Evolutionary conservation across 2,113 vertebrate species (phyloP).

Genomic region (Theristicus caerulescens): DNA sequence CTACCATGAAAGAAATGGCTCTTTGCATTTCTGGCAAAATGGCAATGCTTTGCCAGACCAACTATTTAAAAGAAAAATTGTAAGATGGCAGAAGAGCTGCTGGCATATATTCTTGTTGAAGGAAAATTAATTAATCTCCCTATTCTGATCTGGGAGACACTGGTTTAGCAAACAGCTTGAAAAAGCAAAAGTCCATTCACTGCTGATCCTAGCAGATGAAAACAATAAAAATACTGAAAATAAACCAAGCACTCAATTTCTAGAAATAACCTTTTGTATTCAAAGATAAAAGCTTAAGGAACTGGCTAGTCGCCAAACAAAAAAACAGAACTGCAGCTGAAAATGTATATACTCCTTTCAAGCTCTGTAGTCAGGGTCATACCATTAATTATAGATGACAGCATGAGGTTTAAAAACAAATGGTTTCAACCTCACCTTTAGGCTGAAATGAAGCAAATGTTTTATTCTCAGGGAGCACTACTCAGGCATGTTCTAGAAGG

Average conservation of each 20-base stretch:
- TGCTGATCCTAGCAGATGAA: constrained; percentile 15
- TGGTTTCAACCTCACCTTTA: constrained; percentile 53
- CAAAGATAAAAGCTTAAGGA: constrained; percentile 51
- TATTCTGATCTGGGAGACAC: not conserved
- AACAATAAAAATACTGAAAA: constrained; percentile 35
- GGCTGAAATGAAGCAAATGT: not conserved
- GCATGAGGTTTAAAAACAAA: constrained; percentile 46
- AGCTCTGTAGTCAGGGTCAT: constrained; percentile 39
- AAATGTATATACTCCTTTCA: constrained; percentile 45
- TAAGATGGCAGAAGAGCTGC: not conserved
- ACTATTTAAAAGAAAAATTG: not conserved
- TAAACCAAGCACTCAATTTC: constrained; percentile 9
- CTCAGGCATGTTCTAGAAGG: not conserved
- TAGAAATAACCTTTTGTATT: constrained; percentile 48
- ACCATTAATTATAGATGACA: constrained; percentile 54
- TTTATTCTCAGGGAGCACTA: constrained; percentile 7
- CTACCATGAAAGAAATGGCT: not conserved
- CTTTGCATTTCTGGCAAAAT: not conserved
- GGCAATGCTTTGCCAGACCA: not conserved
- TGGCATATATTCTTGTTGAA: not conserved
- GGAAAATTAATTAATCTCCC: not conserved
- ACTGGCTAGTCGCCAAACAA: constrained; percentile 10
- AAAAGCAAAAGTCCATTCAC: not conserved
- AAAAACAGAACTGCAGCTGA: not conserved
- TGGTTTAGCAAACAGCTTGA: not conserved